phyloP scores from a whole-genome alignment of 2,113 vertebrate species.

The Cephalopterus ornatus region DNA sequence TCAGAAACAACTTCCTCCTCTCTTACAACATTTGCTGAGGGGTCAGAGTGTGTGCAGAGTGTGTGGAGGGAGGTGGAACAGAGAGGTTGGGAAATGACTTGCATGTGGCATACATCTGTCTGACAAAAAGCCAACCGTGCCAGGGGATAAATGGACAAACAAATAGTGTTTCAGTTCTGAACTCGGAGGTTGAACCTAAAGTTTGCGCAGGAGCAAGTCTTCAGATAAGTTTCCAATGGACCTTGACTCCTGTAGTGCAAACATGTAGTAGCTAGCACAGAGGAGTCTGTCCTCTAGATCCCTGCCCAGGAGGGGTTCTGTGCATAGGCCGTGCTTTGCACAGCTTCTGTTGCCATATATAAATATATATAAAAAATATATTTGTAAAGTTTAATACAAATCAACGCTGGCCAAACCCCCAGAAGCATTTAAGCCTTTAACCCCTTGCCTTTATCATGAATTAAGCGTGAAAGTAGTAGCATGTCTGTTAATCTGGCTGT shows the following conservation, averaged over 20 bases:
- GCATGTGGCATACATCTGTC: constrained; percentile 52
- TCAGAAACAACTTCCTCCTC: constrained; percentile 49
- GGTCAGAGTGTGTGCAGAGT: constrained; percentile 43
- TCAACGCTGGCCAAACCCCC: not conserved
- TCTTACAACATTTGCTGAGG: not conserved
- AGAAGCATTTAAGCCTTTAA: not conserved
- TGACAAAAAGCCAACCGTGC: constrained; percentile 55
- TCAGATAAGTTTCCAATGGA: constrained; percentile 45
- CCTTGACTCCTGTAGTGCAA: constrained; percentile 60
- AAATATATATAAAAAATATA: not conserved
- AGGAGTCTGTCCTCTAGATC: not conserved
- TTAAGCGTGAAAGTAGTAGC: not conserved
- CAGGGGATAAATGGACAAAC: constrained; percentile 53
- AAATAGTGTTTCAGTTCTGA: constrained; percentile 17
- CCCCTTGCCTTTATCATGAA: not conserved
- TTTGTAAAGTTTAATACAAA: not conserved
- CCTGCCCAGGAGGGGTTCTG: not conserved
- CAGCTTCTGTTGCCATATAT: not conserved
- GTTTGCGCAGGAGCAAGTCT: constrained; percentile 5
- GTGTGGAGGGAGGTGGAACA: constrained; percentile 41
- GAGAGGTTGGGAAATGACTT: constrained; percentile 54
- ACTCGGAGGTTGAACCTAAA: constrained; percentile 19
- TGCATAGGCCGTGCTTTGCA: not conserved
- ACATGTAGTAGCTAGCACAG: not conserved
- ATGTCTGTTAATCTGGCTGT: not conserved